Evolutionary conservation across 2,113 vertebrate species (phyloP), one percentile per base, ranked within the genome.

Genomic region (Recurvirostra avosetta): DNA sequence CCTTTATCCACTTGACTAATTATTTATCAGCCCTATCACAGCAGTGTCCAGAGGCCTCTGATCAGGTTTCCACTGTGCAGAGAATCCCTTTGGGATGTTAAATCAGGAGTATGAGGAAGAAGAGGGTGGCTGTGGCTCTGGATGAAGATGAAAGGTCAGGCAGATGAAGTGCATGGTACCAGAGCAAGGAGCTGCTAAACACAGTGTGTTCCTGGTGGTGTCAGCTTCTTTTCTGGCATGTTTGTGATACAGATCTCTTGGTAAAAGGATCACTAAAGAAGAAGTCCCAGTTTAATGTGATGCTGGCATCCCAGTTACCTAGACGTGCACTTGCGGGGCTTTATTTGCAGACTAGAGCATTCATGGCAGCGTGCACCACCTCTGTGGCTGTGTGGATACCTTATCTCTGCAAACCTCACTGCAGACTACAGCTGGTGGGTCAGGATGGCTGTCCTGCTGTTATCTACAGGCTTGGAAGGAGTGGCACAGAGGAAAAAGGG

Each of bases 301-400:
- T 86, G 41, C 12, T 56, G 19, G 34, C 13, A 12, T 59, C 30
- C 26, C 0, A 0, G 7, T 88, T 85, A 56, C 43, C 27, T 72
- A 7, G 18, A 20, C n/a, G 76, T 72, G 40, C 12, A 8, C 30
- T 82, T 77, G 17, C 32, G 59, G 56, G 65, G 25, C 9, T 72
- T 53, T 65, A 29, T 70, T 79, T 84, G 47, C 45, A 67, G 86
- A 20, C 25, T 20, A 23, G 16, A 1, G 0, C 2, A 5, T 47
- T 79, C 6, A 1, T 5, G n/a, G 56, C 19, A 40, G 34, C 0
- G 1, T 16, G 2, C 4, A 7, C 9, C 6, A 15, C 6, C 15
- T 68, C 38, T 2, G 2, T 30, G 65, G 36, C 45, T 21, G 5
- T 40, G 17, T 2, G 3, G 16, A 7, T 43, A 14, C 25, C 12